A percentile compares a stretch with the other conserved stretches of the same genome.
These are phyloP conservation scores for Thalassoma bifasciatum DNA, from an alignment of 2,113 vertebrate genomes.

Conservation along the genomic window DNA sequence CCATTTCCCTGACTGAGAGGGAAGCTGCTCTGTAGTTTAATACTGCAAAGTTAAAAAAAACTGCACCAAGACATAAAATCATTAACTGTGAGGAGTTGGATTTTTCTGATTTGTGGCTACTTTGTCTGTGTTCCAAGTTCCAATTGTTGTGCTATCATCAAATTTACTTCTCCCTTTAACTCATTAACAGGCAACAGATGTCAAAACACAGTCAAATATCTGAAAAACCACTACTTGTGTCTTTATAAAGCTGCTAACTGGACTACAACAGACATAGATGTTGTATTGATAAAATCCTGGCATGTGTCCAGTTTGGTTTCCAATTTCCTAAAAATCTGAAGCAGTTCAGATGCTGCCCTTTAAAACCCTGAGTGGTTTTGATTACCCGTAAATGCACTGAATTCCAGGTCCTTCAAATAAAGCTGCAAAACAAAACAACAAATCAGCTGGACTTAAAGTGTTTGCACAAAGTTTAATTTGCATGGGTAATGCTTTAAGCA, in stretches of 20 bases:
- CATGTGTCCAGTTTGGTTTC: no score
- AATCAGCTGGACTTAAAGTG: not conserved
- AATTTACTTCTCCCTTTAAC: no score
- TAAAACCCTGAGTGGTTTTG: not conserved
- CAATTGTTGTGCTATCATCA: not conserved
- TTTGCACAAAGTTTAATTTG: not conserved
- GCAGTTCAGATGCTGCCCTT: no score
- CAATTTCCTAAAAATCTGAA: no score
- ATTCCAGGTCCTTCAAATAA: not conserved
- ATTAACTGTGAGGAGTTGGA: not conserved
- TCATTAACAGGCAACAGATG: no score
- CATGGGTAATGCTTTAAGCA: not conserved
- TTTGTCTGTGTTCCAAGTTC: not conserved
- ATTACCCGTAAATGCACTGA: not conserved
- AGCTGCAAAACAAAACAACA: not conserved
- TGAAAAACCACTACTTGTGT: no score
- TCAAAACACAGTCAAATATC: no score
- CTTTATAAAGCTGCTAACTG: no score
- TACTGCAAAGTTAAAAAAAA: constrained; percentile 8
- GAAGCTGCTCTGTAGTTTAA: constrained; percentile 33
- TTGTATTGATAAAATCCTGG: no score
- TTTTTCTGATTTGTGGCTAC: no score
- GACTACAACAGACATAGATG: no score
- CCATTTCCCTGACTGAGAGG: constrained; percentile 13
- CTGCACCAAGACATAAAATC: constrained; percentile 26